These are phyloP conservation scores for Cirrhinus mrigala DNA, from an alignment of 2,797 vertebrate species.

Conservation along the genomic window DNA sequence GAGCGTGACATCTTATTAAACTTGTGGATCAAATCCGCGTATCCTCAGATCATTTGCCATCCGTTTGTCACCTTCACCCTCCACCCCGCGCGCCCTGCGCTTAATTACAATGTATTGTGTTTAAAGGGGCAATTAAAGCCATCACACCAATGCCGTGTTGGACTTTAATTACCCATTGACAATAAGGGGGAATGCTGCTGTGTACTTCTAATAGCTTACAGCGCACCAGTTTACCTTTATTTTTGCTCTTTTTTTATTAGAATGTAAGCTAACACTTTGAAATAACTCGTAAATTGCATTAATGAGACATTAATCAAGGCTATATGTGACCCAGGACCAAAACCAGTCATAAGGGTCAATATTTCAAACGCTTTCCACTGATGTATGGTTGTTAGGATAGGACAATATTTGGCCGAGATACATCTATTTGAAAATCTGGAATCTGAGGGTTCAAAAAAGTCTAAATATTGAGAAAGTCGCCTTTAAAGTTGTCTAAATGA, in stretches of 20 bases:
- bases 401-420: too few species aligned
- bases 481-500: too few species aligned
- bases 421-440: too few species aligned
- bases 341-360: too few species aligned
- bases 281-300: not conserved
- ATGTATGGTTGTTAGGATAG: too few species aligned
- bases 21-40: slow-evolving; percentile 52
- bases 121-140: slow-evolving; percentile 62
- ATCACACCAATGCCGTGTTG: slow-evolving; percentile 53
- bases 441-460: too few species aligned
- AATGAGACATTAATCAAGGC: not conserved
- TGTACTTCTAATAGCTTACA: slow-evolving; percentile 24
- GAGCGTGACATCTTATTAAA: slow-evolving; percentile 62
- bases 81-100: slow-evolving; percentile 34
- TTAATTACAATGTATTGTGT: slow-evolving; percentile 64
- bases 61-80: slow-evolving; percentile 58
- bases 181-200: slow-evolving; percentile 48
- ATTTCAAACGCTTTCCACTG: too few species aligned
- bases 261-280: not conserved
- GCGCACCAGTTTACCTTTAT: not conserved
- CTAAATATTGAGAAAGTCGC: too few species aligned
- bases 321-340: too few species aligned
- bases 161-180: slow-evolving; percentile 59
- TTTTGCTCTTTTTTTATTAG: too few species aligned
- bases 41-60: slow-evolving; percentile 57